Conservation (phyloP, 2,797 vertebrate species). For the Anguilla obscura region DNA sequence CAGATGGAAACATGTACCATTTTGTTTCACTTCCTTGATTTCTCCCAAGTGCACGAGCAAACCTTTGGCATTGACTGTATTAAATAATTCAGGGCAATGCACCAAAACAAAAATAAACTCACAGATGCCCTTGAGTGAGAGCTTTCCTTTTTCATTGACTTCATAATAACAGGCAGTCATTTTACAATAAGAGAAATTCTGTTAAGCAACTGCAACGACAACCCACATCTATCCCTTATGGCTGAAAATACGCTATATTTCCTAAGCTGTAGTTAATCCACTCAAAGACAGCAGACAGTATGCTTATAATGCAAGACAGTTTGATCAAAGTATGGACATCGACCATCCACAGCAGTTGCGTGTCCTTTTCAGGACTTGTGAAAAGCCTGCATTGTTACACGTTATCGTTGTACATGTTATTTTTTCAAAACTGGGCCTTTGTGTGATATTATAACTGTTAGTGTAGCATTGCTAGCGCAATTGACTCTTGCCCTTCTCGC, state of each 20-base stretch:
- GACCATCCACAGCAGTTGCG: neutral
- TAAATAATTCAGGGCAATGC: slow-evolving; percentile 15
- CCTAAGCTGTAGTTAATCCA: slow-evolving; percentile 21
- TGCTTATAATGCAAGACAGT: neutral
- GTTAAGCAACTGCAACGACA: neutral
- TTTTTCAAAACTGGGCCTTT: neutral
- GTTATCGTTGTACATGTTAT: neutral
- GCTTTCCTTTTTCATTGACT: slow-evolving; percentile 2
- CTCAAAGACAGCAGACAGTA: slow-evolving; percentile 9
- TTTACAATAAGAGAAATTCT: neutral
- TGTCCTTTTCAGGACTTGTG: slow-evolving; percentile 18
- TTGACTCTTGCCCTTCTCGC: slow-evolving; percentile 14
- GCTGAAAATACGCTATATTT: neutral
- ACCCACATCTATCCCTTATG: neutral
- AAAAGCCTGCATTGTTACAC: slow-evolving; percentile 18
- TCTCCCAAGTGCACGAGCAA: neutral
- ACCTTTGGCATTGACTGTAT: neutral
- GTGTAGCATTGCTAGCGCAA: neutral
- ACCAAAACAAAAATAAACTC: neutral
- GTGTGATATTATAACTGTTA: neutral
- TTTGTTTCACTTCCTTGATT: slow-evolving; percentile 12
- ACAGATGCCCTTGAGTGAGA: slow-evolving; percentile 15
- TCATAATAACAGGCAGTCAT: neutral
- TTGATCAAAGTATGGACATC: slow-evolving; percentile 22
- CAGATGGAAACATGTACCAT: neutral